phyloP scores from a whole-genome alignment of 2,113 vertebrate species.

The Pollimyrus isidori region DNA sequence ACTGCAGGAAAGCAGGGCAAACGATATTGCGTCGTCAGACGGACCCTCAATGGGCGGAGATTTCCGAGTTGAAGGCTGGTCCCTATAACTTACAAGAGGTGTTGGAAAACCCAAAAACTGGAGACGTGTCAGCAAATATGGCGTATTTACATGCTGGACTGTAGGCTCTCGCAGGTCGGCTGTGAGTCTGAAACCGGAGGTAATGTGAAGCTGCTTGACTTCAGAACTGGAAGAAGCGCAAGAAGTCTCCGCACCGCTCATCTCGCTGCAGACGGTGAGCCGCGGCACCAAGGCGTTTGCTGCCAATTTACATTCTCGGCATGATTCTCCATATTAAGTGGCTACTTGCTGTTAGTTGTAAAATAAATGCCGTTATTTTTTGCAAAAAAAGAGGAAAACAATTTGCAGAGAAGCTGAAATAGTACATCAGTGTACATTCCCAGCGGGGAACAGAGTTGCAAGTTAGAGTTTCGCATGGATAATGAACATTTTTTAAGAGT shows the following conservation, averaged over 20 bases:
- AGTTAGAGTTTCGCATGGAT: neutral
- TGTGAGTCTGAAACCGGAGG: neutral
- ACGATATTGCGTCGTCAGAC: neutral
- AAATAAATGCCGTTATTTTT: neutral
- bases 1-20: neutral
- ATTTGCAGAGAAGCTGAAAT: neutral
- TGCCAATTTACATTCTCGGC: neutral
- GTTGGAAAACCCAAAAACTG: neutral
- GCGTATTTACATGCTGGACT: neutral
- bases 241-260: neutral
- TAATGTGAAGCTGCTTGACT: neutral
- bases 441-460: neutral
- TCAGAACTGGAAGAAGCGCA: neutral
- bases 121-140: constrained; percentile 3
- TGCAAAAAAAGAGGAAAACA: neutral
- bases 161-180: neutral
- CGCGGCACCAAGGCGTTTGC: neutral
- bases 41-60: neutral
- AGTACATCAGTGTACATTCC: neutral
- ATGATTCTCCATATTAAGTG: neutral
- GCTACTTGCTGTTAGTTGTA: neutral
- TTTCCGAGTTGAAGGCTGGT: neutral
- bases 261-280: neutral
- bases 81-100: neutral
- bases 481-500: neutral